phyloP scores from a whole-genome alignment of 2,113 vertebrate species.

The Paracanthobrama guichenoti region DNA sequence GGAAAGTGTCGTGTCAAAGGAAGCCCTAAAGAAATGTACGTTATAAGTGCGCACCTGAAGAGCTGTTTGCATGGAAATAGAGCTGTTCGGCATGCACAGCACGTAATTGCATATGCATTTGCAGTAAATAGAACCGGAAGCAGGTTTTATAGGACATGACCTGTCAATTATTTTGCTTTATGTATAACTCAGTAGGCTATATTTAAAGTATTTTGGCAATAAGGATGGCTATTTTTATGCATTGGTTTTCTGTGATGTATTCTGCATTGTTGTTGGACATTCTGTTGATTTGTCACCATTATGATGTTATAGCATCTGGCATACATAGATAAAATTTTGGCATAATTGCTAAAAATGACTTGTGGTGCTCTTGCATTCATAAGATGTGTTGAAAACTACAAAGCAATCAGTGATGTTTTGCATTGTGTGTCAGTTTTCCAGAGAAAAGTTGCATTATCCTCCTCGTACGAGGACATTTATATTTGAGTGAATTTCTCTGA shows the following conservation, averaged over 20 bases:
- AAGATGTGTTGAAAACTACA: not conserved
- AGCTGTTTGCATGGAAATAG: conserved; percentile 40
- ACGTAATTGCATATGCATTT: not conserved
- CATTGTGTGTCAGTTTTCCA: not conserved
- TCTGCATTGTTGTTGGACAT: not conserved
- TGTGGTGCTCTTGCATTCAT: no score
- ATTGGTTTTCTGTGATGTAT: not conserved
- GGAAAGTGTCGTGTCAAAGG: conserved; percentile 42
- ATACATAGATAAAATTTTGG: not conserved
- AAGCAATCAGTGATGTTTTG: not conserved
- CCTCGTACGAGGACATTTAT: no score
- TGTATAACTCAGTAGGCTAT: not conserved
- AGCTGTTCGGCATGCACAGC: not conserved
- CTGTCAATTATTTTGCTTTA: not conserved
- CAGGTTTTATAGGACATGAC: not conserved
- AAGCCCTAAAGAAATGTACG: not conserved
- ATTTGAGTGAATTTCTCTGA: no score
- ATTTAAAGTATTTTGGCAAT: not conserved
- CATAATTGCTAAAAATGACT: not conserved
- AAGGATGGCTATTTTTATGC: not conserved
- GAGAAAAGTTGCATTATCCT: not conserved
- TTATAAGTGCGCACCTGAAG: not conserved
- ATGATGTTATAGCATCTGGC: not conserved
- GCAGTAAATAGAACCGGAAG: not conserved
- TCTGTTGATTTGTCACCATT: not conserved